Evolutionary conservation across 2,113 vertebrate species (phyloP), one percentile per base, ranked within the genome.

Genomic region (Lophura nycthemera): DNA sequence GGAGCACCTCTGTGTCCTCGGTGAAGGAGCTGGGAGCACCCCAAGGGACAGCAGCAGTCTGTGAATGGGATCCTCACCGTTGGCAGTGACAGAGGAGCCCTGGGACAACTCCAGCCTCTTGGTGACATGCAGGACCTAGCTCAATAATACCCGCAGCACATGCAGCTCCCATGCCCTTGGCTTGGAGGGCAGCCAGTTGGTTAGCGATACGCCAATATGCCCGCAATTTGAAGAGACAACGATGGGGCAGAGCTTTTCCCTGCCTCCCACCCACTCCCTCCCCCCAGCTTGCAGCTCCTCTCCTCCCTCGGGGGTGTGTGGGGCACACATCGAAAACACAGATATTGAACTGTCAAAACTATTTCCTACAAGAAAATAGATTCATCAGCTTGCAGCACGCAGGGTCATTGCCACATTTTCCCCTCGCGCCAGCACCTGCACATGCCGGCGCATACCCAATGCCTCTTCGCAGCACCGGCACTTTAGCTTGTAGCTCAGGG

Each of bases 401-500:
- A 96, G 97, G 98, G 98, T 98, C 98, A 98, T 97, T 97, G 97
- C 97, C 97, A 97, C 97, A 96, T 96, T 96, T 97, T 91, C 95
- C 95, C 96, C 96, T 86, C 79, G 88, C 95, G 89, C 95, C 96
- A 93, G 94, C 96, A 92, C 95, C 93, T 94, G 97, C 96, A 97
- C 98, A 98, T 99, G 98, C 97, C 97, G 96, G 96, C 95, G 98
- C 98, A 99, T 99, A 98, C 98, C 95, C 96, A 98, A 97, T 96
- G 97, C 98, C 98, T 97, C 98, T 98, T 98, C 98, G 88, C 98
- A 95, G 96, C 95, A 95, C 96, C 82, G 94, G 97, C 98, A 96
- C 97, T 98, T 98, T 98, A 98, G 96, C 97, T 97, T 94, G 97
- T 97, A 97, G 96, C 97, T 97, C 97, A 96, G 96, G 96, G 97